phyloP scores from a whole-genome alignment of 2,797 vertebrate species.

The Micropoecilia bifurca region DNA sequence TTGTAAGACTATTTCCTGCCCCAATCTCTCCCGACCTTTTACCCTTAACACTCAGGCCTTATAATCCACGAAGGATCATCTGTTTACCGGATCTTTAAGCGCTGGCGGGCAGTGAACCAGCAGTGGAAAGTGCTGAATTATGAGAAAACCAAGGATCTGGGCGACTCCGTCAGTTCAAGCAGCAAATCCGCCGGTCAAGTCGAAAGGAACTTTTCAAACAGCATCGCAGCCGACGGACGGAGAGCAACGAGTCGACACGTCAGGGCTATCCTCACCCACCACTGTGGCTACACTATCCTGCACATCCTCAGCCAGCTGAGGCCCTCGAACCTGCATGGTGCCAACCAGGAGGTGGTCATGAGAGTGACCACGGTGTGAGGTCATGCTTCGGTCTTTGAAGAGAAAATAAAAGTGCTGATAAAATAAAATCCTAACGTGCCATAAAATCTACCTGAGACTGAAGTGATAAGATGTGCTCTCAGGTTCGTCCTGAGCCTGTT shows the following conservation, averaged over 20 bases:
- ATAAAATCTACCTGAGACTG: slow-evolving; percentile 49
- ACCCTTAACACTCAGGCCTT: slow-evolving; percentile 78
- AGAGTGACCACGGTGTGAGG: slow-evolving; percentile 89
- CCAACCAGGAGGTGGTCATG: slow-evolving; percentile 88
- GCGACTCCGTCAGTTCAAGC: slow-evolving; percentile 80
- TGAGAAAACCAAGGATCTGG: slow-evolving; percentile 88
- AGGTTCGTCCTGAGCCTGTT: slow-evolving; percentile 20
- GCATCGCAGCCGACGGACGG: slow-evolving; percentile 30
- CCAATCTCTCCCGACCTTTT: slow-evolving; percentile 23
- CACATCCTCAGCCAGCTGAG: slow-evolving; percentile 89
- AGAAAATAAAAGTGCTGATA: slow-evolving; percentile 18
- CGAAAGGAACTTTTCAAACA: slow-evolving; percentile 77
- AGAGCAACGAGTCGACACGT: slow-evolving; percentile 76
- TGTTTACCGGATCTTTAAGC: slow-evolving; percentile 90
- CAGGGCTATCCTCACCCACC: slow-evolving; percentile 89
- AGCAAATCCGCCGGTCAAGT: slow-evolving; percentile 76
- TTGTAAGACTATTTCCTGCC: slow-evolving; percentile 42
- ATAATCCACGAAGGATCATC: slow-evolving; percentile 90
- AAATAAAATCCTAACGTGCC: slow-evolving; percentile 33
- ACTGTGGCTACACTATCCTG: slow-evolving; percentile 88
- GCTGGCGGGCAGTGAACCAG: slow-evolving; percentile 91
- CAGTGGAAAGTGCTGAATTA: slow-evolving; percentile 92
- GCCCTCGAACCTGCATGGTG: slow-evolving; percentile 80
- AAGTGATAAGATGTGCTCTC: slow-evolving; percentile 12
- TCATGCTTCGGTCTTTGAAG: slow-evolving; percentile 4